Percentiles rank a stretch among this genome's conserved stretches.
phyloP scores from a whole-genome alignment of 2,113 vertebrate genomes.

The Pterophyllum scalare region DNA sequence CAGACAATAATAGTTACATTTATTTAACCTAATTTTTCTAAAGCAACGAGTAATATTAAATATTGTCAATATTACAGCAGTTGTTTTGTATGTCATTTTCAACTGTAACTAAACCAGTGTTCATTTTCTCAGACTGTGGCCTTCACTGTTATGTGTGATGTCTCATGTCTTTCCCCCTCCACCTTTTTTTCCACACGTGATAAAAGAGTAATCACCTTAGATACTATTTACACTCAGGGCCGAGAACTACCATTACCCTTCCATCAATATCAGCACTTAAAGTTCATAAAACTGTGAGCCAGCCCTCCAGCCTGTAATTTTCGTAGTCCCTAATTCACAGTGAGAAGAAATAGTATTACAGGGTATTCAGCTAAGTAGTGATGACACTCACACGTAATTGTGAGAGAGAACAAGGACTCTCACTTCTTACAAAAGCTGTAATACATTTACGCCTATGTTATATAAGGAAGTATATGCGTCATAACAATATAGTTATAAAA shows the following conservation, averaged over 20 bases:
- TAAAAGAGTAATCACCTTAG: constrained; percentile 77
- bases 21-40: constrained; percentile 1
- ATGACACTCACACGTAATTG: constrained; percentile 78
- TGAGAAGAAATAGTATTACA: constrained; percentile 78
- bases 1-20: background rate
- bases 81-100: background rate
- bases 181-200: constrained; percentile 49
- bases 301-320: constrained; percentile 78
- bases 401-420: constrained; percentile 72
- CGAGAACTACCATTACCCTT: constrained; percentile 78
- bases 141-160: background rate
- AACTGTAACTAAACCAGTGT: background rate
- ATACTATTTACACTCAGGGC: constrained; percentile 80
- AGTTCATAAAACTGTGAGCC: constrained; percentile 69
- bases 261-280: constrained; percentile 82
- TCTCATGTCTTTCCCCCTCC: constrained; percentile 34
- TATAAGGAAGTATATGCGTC: constrained; percentile 41
- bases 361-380: constrained; percentile 74
- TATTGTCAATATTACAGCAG: background rate
- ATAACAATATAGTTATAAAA: constrained; percentile 28
- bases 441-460: constrained; percentile 47
- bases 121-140: constrained; percentile 9
- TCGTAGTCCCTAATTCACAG: constrained; percentile 76
- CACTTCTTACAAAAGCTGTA: constrained; percentile 62
- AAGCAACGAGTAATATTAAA: background rate